Evolutionary conservation across 37 sponge, comb jelly and placozoan species (phyloP), one percentile per base, ranked within the genome.

Genomic region (Haliclona indistincta): DNA sequence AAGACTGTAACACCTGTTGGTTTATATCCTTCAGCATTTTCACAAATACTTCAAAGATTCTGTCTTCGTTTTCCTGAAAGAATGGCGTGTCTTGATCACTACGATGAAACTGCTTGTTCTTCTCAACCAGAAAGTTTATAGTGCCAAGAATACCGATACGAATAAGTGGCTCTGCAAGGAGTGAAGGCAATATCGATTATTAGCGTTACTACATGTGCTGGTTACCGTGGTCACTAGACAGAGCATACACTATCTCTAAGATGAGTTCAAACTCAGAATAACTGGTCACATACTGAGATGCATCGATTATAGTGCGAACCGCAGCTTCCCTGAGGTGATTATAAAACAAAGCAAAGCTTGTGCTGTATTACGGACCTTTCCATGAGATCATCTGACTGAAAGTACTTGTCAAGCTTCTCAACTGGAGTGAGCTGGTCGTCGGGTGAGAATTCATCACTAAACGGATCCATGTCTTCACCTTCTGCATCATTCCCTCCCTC

Each of bases 391-490:
- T 89, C 89, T 47, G 75, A 78, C 36, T 78, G 72, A 35, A 54
- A 78, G 75, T 79, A 89, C 47, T 68, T 78, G 39, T 78, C 75
- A 35, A 89, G n/a, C 34, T 47, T 83, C 64, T 83, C 79, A 35
- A 89, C 62, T 5, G 89, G 75, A 34, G 43, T 36, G 4, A 83
- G 79, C 17, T 38, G 42, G 47, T 78, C 84, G 43, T 71, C 82
- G 37, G 66, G 73, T 22, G 56, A 64, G 1, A 60, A 42, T 8
- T 65, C 39, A n/a, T 89, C 89, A n/a, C 40, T 54, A 42, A 89
- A 45, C 0, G 89, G 84, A 43, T 80, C 81, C 40, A 77, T 45
- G 8, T 74, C 54, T 47, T 67, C 79, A 17, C 22, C 60, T 2
- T 67, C 79, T n/a, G 26, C 11, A 32, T 78, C 68, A 22, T 78